Evolutionary conservation across 2,113 vertebrate genomes (phyloP).

Genomic region (Pterocles gutturalis): DNA sequence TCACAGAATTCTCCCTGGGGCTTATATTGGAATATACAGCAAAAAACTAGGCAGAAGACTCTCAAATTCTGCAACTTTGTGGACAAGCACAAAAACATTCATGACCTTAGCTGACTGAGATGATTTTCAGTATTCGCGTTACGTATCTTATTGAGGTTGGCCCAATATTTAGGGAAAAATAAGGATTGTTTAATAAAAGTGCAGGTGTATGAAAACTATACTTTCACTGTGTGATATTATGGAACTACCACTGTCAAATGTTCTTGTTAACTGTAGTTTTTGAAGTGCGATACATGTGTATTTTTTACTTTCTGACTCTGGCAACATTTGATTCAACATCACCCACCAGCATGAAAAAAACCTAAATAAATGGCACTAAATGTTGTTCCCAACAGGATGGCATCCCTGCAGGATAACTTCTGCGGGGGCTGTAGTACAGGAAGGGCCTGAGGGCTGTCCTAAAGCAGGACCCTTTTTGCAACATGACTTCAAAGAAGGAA

Average conservation of each 20-base stretch:
- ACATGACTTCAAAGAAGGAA: background rate
- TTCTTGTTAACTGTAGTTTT: background rate
- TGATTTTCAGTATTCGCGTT: background rate
- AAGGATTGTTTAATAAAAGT: background rate
- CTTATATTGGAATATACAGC: background rate
- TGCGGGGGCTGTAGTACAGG: background rate
- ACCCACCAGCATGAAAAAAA: background rate
- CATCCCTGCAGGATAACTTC: background rate
- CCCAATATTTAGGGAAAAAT: background rate
- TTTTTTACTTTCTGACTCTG: background rate
- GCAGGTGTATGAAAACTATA: background rate
- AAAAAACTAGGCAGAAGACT: background rate
- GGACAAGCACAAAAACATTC: background rate
- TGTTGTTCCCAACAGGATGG: background rate
- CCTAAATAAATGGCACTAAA: background rate
- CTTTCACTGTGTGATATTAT: background rate
- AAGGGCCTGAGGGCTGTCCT: background rate
- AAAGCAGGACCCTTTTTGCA: background rate
- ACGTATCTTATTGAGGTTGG: background rate
- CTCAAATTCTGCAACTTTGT: background rate
- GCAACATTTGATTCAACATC: background rate
- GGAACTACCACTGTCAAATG: background rate
- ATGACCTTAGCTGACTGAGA: background rate
- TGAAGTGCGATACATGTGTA: background rate
- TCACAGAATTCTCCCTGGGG: background rate